These are phyloP conservation scores for Drosophila neonasuta DNA, from an alignment of 2,888 invertebrate species.

Conservation along the genomic window DNA sequence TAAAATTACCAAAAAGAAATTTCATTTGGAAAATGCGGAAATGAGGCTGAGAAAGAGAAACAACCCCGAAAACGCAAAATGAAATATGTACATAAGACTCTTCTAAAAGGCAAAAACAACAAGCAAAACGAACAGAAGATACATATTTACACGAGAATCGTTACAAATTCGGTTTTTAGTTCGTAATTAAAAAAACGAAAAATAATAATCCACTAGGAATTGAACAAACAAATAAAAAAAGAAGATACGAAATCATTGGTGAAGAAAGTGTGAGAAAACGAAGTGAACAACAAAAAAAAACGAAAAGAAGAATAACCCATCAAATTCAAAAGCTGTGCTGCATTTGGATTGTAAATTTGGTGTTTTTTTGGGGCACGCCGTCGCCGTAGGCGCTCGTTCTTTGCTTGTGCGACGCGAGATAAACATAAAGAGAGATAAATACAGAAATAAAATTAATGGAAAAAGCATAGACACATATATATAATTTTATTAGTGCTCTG, in stretches of 20 bases:
- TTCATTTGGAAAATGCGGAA: constrained; percentile 76
- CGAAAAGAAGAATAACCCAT: constrained; percentile 45
- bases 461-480: constrained; percentile 61
- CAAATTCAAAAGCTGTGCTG: constrained; percentile 57
- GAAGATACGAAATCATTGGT: constrained; percentile 39
- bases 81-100: constrained; percentile 51
- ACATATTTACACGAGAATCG: constrained; percentile 18
- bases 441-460: constrained; percentile 75
- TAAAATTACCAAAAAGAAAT: constrained; percentile 76
- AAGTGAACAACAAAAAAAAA: neutral
- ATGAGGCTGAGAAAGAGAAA: constrained; percentile 70
- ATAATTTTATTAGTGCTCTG: constrained; percentile 50
- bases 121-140: constrained; percentile 33
- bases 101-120: constrained; percentile 40
- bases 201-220: constrained; percentile 21
- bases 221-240: constrained; percentile 21
- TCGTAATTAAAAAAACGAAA: constrained; percentile 45
- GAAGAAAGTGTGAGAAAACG: constrained; percentile 71
- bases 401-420: constrained; percentile 48
- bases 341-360: constrained; percentile 71
- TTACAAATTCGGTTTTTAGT: constrained; percentile 28
- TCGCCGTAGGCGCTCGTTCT: constrained; percentile 46
- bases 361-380: constrained; percentile 58
- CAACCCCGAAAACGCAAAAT: constrained; percentile 68
- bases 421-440: constrained; percentile 73